phyloP scores from a whole-genome alignment of 2,113 vertebrate genomes.

The Cariama cristata region DNA sequence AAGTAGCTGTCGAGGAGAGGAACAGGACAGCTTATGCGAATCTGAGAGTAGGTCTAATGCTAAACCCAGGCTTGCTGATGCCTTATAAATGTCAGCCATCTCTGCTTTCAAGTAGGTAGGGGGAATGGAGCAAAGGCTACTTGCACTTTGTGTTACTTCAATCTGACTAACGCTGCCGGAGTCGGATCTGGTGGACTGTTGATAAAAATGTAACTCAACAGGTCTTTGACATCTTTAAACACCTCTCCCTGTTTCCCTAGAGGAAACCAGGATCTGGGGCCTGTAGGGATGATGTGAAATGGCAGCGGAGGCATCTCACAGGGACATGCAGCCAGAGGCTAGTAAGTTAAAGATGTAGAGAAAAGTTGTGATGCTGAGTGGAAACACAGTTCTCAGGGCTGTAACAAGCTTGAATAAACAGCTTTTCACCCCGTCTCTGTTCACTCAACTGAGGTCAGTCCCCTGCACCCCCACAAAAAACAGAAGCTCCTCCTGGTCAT shows the following conservation, averaged over 20 bases:
- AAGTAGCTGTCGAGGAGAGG: neutral
- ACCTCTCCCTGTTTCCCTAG: neutral
- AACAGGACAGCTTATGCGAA: neutral
- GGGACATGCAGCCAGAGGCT: neutral
- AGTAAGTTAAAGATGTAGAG: neutral
- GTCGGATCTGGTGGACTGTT: neutral
- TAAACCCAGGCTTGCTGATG: neutral
- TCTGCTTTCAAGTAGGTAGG: neutral
- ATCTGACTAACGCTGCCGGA: neutral
- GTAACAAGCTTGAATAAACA: neutral
- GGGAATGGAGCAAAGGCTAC: neutral
- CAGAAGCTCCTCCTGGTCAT: neutral
- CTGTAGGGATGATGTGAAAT: neutral
- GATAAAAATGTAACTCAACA: conserved; percentile 13
- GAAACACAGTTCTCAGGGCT: neutral
- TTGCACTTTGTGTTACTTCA: neutral
- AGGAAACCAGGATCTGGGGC: neutral
- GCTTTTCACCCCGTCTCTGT: neutral
- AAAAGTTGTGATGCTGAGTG: neutral
- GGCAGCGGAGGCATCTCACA: neutral
- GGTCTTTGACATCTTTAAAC: neutral
- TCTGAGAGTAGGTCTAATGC: neutral
- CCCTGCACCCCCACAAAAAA: neutral
- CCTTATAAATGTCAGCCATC: conserved; percentile 9
- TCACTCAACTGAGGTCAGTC: neutral